Percentiles rank a stretch among this genome's conserved stretches.
phyloP scores from a whole-genome alignment of 2,888 invertebrate genomes.

The Brenthis ino region DNA sequence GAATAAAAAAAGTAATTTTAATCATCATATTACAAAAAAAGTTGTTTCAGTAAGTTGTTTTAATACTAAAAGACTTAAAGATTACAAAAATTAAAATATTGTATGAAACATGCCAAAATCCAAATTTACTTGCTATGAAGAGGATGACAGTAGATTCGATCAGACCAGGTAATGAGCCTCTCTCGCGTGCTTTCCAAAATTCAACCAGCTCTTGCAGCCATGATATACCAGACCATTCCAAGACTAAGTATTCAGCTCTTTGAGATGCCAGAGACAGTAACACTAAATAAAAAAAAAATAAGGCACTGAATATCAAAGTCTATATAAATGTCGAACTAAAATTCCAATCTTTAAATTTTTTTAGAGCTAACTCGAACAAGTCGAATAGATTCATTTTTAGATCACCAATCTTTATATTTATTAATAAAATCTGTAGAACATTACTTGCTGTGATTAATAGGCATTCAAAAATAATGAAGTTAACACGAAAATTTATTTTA shows the following conservation, averaged over 20 bases:
- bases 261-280: slow-evolving; percentile 96
- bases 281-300: slow-evolving; percentile 78
- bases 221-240: slow-evolving; percentile 90
- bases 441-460: not conserved
- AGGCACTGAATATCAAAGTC: too few relatives aligned
- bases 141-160: slow-evolving; percentile 92
- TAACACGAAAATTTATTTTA: not conserved
- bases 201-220: slow-evolving; percentile 89
- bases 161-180: slow-evolving; percentile 90
- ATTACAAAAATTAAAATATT: not conserved
- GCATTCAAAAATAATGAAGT: not conserved
- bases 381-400: not conserved
- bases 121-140: slow-evolving; percentile 91
- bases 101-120: slow-evolving; percentile 54
- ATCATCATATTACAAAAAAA: slow-evolving; percentile 1
- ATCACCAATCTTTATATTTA: too few relatives aligned
- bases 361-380: not conserved
- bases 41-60: not conserved
- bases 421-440: too few relatives aligned
- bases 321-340: not conserved
- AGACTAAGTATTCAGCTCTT: slow-evolving; percentile 90
- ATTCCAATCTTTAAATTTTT: not conserved
- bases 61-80: too few relatives aligned
- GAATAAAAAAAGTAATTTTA: slow-evolving; percentile 41
- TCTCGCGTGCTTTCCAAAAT: slow-evolving; percentile 89